phyloP scores from a whole-genome alignment of 2,888 invertebrate genomes.

The Habroteleia sp. region DNA sequence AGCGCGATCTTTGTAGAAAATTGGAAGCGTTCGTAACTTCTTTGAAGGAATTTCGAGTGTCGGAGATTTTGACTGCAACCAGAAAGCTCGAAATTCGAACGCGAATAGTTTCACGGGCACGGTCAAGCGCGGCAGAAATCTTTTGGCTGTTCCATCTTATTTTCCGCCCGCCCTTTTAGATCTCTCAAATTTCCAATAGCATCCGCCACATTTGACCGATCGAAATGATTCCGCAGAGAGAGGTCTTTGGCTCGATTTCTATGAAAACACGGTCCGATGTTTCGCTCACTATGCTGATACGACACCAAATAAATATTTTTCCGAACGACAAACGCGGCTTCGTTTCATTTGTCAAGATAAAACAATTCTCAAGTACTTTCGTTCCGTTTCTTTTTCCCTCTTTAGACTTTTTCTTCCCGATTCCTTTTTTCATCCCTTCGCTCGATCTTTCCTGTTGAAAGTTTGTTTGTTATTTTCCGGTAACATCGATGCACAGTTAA shows the following conservation, averaged over 20 bases:
- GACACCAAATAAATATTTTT: conserved; percentile 50
- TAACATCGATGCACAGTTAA: conserved; percentile 27
- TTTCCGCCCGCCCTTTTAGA: conserved; percentile 61
- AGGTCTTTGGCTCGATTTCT: conserved; percentile 24
- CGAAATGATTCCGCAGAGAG: conserved; percentile 55
- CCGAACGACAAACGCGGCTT: conserved; percentile 30
- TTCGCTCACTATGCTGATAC: conserved; percentile 15
- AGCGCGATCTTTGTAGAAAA: conserved; percentile 11
- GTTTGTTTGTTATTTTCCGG: conserved; percentile 30
- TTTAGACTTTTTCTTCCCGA: conserved; percentile 1
- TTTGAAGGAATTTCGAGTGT: conserved; percentile 33
- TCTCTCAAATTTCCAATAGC: conserved; percentile 70
- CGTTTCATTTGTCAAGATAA: conserved; percentile 54
- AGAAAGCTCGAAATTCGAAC: conserved; percentile 41
- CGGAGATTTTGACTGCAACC: conserved; percentile 32
- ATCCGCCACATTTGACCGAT: conserved; percentile 64
- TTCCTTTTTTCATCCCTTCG: conserved; percentile 2
- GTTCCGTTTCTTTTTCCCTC: neutral
- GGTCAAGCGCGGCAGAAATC: conserved; percentile 66
- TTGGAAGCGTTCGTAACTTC: conserved; percentile 15
- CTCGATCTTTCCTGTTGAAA: neutral
- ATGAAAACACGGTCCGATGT: conserved; percentile 42
- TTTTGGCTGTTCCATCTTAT: conserved; percentile 47
- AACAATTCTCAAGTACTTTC: conserved; percentile 44
- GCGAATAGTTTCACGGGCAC: conserved; percentile 59